Evolutionary conservation across 2,888 invertebrate genomes (phyloP).

Genomic region (Polylopha cassiicola): DNA sequence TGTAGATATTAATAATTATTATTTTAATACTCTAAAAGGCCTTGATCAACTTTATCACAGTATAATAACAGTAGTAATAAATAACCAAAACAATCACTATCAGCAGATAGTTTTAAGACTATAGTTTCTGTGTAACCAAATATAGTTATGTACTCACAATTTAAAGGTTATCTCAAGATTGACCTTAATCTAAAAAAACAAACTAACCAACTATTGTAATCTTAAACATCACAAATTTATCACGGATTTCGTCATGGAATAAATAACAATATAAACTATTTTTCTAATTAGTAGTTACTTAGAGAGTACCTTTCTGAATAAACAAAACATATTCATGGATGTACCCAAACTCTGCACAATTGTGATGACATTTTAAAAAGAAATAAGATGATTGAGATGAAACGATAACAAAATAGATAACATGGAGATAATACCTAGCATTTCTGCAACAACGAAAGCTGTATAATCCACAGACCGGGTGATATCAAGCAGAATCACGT

Average conservation of each 20-base stretch:
- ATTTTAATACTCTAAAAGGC: neutral
- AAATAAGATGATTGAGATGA: constrained; percentile 52
- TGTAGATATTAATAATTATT: neutral
- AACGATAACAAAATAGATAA: constrained; percentile 63
- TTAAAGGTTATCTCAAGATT: constrained; percentile 21
- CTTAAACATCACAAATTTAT: neutral
- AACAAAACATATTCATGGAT: constrained; percentile 55
- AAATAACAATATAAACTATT: constrained; percentile 6
- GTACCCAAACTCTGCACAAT: constrained; percentile 34
- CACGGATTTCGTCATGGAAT: neutral
- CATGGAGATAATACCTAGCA: constrained; percentile 56
- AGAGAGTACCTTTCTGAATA: constrained; percentile 57
- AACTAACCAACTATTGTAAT: constrained; percentile 18
- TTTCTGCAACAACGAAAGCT: constrained; percentile 32
- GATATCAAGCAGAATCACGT: constrained; percentile 29
- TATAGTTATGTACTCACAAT: constrained; percentile 8
- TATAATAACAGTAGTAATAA: neutral
- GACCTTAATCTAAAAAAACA: constrained; percentile 9
- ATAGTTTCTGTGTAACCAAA: constrained; percentile 14
- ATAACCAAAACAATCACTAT: constrained; percentile 6
- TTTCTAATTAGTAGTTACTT: constrained; percentile 8
- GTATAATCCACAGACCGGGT: constrained; percentile 30
- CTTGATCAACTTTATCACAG: neutral
- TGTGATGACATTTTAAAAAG: constrained; percentile 33
- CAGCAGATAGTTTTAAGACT: constrained; percentile 2